Conservation (phyloP, 1,140 invertebrate genomes). For the Heliconius melpomene region DNA sequence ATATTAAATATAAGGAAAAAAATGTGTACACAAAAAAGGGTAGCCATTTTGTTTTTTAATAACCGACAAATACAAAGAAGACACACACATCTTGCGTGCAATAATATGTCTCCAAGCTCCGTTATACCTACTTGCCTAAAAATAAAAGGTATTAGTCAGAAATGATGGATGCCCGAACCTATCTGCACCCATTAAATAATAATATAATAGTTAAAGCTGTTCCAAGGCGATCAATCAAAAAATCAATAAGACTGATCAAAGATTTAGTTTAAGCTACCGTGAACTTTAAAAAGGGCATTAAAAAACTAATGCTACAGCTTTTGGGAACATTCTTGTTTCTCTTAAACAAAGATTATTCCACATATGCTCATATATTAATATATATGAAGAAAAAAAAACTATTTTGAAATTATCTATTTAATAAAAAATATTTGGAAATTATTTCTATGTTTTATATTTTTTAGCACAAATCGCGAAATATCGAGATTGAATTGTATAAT, state of each 20-base stretch:
- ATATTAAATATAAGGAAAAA: no score
- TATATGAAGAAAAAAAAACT: no score
- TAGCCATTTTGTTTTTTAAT: no score
- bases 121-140: not conserved
- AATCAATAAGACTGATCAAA: conserved; percentile 68
- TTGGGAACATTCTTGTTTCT: not conserved
- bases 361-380: not conserved
- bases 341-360: not conserved
- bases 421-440: no score
- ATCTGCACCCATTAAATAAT: conserved; percentile 75
- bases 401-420: no score
- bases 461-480: no score
- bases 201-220: conserved; percentile 74
- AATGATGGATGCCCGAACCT: conserved; percentile 69
- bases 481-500: no score
- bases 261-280: conserved; percentile 71
- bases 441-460: no score
- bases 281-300: conserved; percentile 49
- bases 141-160: conserved; percentile 54
- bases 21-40: no score
- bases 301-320: not conserved
- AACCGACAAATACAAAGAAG: no score
- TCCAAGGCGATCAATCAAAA: conserved; percentile 64
- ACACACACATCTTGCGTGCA: not conserved
- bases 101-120: not conserved